Evolutionary conservation across 2,888 invertebrate genomes (phyloP).

Genomic region (Diarsia brunnea): DNA sequence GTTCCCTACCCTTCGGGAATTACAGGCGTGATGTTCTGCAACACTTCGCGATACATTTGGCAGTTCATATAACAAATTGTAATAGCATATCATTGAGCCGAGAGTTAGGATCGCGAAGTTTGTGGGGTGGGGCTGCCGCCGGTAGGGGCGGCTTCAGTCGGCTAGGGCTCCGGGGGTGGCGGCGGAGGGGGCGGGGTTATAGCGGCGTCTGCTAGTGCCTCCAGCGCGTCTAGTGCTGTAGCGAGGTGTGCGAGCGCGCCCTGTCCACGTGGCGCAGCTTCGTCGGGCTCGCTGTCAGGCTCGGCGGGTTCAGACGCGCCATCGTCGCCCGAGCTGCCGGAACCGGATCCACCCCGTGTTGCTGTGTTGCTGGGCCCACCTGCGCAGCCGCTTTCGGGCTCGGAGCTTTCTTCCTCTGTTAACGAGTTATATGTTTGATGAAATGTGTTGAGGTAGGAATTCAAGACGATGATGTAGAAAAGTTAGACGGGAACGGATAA

Average conservation of each 20-base stretch:
- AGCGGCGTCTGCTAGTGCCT: conserved; percentile 46
- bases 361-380: conserved; percentile 61
- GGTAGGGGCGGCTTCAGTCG: conserved; percentile 1
- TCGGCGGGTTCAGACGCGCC: conserved; percentile 60
- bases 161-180: conserved; percentile 63
- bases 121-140: neutral
- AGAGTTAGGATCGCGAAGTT: neutral
- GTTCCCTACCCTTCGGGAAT: neutral
- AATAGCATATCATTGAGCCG: conserved; percentile 9
- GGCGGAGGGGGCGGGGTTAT: conserved; percentile 57
- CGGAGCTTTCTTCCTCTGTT: conserved; percentile 79
- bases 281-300: conserved; percentile 55
- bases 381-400: conserved; percentile 70
- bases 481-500: neutral
- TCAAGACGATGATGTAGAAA: neutral
- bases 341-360: conserved; percentile 62
- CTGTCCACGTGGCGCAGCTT: conserved; percentile 43
- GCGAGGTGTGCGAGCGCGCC: conserved; percentile 68
- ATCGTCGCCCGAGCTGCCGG: conserved; percentile 61
- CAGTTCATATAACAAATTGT: conserved; percentile 34
- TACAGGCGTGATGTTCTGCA: neutral
- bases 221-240: conserved; percentile 73
- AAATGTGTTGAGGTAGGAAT: neutral
- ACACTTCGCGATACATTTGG: conserved; percentile 21
- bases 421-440: neutral